These are phyloP conservation scores for Oncorhynchus clarkii DNA, from an alignment of 2,113 vertebrate genomes.

Conservation along the genomic window DNA sequence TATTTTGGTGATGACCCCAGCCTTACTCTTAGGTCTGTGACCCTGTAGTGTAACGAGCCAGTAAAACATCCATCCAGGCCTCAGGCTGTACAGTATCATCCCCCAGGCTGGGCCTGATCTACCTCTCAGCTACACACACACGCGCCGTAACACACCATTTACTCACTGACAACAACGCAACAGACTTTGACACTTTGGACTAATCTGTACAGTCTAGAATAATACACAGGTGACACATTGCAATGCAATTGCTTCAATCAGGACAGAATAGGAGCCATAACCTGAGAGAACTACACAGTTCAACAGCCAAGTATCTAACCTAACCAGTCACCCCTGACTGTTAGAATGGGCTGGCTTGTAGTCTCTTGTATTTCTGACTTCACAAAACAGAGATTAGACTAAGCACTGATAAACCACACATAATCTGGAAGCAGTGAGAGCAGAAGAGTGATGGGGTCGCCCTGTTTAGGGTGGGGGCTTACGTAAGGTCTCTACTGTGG, in stretches of 20 bases:
- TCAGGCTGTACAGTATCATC: background rate
- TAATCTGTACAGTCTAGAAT: background rate
- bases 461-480: conserved; percentile 29
- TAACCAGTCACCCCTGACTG: no score
- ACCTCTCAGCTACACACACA: background rate
- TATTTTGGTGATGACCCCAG: background rate
- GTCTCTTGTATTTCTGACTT: background rate
- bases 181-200: background rate
- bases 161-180: background rate
- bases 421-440: conserved; percentile 16
- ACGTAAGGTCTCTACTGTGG: conserved; percentile 25
- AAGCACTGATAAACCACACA: conserved; percentile 31
- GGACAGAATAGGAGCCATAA: background rate
- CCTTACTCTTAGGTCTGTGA: background rate
- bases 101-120: background rate
- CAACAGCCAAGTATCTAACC: no score
- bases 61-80: background rate
- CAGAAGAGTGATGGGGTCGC: conserved; percentile 19
- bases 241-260: background rate
- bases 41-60: background rate
- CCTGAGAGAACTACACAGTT: no score
- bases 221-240: background rate
- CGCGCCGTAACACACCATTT: background rate
- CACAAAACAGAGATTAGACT: conserved; percentile 25
- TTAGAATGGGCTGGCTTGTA: background rate